Evolutionary conservation across 2,797 vertebrate species (phyloP), one percentile per base, ranked within the genome.

Genomic region (Myotis daubentonii): DNA sequence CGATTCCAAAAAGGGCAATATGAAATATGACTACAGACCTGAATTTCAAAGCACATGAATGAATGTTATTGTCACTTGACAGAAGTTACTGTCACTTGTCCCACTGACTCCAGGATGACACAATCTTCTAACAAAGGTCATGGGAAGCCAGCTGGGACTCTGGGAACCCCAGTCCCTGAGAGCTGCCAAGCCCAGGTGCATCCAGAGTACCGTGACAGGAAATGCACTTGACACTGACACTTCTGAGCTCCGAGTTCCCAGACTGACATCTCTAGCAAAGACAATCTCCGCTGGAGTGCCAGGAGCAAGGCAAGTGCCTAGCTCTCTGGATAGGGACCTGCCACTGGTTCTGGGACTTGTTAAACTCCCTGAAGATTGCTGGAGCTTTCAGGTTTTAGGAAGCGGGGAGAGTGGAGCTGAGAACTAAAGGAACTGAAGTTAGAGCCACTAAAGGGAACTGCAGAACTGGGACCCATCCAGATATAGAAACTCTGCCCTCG

Each of bases 181-280:
- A 66, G 57, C 62, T 19, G 13, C 60, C 6, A 2, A 49, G 62
- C 38, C 47, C 1, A 65, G n/a, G 82, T 28, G 51, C 13, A 1
- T 9, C 25, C 13, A 0, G 7, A 60, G 74, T 1, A 13, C 4
- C 19, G 1, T 36, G 79, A 62, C 47, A 57, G 68, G 92, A 93
- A 65, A 74, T 10, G 38, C 11, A 23, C 76, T 55, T 75, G 1
- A 19, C 12, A 3, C 9, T 60, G 90, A 51, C 90, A 92, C 96
- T 93, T 94, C 11, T 57, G n/a, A 51, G 79, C 23, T 76, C 70
- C 71, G 47, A 80, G 33, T 66, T 89, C 82, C 36, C 70, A 47
- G 47, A 57, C 23, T 92, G 93, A 94, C 87, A 96, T 96, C 96
- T 95, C 96, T 57, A 93, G 93, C 91, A 87, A 66, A 84, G 91